Evolutionary conservation across 1,140 invertebrate genomes (phyloP), one percentile per base, ranked within the genome.

Genomic region (Lutraria rhynchaena): DNA sequence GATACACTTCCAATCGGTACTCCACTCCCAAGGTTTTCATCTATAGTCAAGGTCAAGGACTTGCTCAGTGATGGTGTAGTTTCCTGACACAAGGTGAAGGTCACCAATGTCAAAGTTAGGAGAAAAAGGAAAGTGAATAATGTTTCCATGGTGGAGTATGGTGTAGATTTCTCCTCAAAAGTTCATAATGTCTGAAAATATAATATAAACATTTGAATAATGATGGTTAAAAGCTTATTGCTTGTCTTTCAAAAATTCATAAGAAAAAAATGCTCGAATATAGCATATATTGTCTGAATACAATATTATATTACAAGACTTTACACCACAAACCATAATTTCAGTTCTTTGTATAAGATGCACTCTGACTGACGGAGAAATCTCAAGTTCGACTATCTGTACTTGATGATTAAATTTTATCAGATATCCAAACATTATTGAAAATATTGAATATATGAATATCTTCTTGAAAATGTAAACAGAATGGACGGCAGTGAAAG

Each of bases 361-460:
- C 17, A 24, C 19, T 13, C 31, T 69, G 49, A 27, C 4, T 70
- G 55, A n/a, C 19, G 5, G 31, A 35, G 33, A 51, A 9, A 58
- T 51, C 44, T n/a, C 44, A 53, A 51, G 24, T 22, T 65, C 19
- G 53, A 70, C 24, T 31, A 22, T 17, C n/a, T n/a, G n/a, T n/a
- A n/a, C n/a, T n/a, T n/a, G n/a, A n/a, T n/a, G n/a, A n/a, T 70
- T 17, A 71, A 71, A 57, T 37, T 15, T 71, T 71, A 57, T 71
- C 69, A 55, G 27, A 35, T 22, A 51, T 15, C 3, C n/a, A 57
- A 74, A 74, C 51, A 57, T 74, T 60, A 57, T 41, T 35, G 35
- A 74, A n/a, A 74, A 17, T 60, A 24, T 60, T 57, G 31, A 44
- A 24, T n/a, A 29, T 53, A 33, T 24, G 5, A 11, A 55, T 19